Conservation (phyloP, 1,140 invertebrate genomes). For the Dendrolimus kikuchii region DNA sequence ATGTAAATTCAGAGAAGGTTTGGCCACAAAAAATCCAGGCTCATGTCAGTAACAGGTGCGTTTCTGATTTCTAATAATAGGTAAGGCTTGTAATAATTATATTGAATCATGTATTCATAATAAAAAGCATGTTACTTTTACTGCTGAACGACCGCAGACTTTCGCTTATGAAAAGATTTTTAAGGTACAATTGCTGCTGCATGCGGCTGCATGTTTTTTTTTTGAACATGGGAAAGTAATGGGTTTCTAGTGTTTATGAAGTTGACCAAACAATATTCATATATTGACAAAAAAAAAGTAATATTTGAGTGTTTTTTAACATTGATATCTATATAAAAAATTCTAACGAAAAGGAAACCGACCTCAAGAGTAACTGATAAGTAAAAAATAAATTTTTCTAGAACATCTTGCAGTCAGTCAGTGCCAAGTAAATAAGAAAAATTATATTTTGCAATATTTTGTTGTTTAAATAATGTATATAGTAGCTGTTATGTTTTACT, state of each 20-base stretch:
- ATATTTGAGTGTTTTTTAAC: constrained; percentile 1
- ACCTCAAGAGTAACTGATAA: no score
- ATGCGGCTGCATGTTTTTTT: no score
- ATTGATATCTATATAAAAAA: constrained; percentile 10
- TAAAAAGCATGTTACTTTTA: constrained; percentile 39
- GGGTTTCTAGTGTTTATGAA: no score
- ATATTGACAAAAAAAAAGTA: background rate
- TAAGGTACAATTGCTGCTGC: background rate
- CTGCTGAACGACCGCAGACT: constrained; percentile 32
- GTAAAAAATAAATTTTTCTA: no score
- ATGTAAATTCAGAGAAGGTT: constrained; percentile 66
- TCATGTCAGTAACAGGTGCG: constrained; percentile 58
- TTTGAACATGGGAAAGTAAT: no score
- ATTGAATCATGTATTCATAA: constrained; percentile 33
- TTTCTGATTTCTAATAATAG: constrained; percentile 60
- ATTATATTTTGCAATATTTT: no score
- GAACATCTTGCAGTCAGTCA: no score
- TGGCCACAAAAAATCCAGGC: constrained; percentile 54
- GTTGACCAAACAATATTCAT: no score
- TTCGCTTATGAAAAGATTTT: constrained; percentile 37
- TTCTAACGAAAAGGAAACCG: constrained; percentile 14
- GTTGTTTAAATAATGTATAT: no score
- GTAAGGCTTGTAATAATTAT: constrained; percentile 49
- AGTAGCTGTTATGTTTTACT: no score
- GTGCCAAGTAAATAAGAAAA: no score